These are phyloP conservation scores for sheep (Ovis aries) DNA, from an alignment of 2,113 vertebrate species.

Conservation along the genomic window ARS-UI_Ramb_v3.0 NC_056056.1:170059001-170059500, in stretches of 20 bases:
- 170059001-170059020: not conserved
- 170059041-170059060: not conserved
- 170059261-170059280: not conserved
- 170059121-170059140: not conserved
- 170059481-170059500: not conserved
- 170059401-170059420: not conserved
- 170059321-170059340: not conserved
- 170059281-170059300: not conserved
- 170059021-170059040: not conserved
- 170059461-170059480: not conserved
- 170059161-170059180: not conserved
- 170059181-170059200: not conserved
- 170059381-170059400: not conserved
- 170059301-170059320: not conserved
- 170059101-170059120: not conserved
- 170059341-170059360: not conserved
- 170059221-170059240: not conserved
- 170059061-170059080: not conserved
- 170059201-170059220: not conserved
- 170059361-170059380: not conserved
- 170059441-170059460: constrained; percentile 7
- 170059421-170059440: not conserved
- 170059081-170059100: not conserved
- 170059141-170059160: not conserved
- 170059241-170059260: not conserved